Base-by-base conservation (phyloP, 92 coral and sea anemone species). In the Muricea muricata region DNA sequence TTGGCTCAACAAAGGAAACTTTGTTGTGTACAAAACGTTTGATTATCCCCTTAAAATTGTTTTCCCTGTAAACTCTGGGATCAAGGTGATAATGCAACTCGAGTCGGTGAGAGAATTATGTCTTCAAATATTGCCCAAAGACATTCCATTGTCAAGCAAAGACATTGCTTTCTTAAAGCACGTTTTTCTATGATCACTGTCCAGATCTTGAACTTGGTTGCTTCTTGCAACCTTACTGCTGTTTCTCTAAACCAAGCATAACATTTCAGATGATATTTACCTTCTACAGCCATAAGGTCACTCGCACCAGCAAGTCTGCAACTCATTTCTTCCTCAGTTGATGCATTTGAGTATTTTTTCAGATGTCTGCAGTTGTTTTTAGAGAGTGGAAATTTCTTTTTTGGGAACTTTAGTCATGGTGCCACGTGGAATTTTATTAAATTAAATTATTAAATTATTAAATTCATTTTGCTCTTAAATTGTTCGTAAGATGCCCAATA, bases 141-240 rank as follows among this genome's bases (percentile, higher is more conserved):
- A 90, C 45, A 90, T 47, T 69, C 93, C 50, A 54, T 56, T 32
- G 55, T 65, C 65, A 32, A 91, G 91, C 24, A 82, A 41, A 54
- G 87, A 17, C 91, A 90, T 90, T 30, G 87, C 76, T 60, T 90
- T 89, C 54, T 81, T 31, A 58, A 87, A 83, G 75, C 91, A 87
- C 68, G 68, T 66, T 31, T 1, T 78, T 81, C 66, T 37, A 26
- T 82, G 57, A 77, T 68, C 32, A 60, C 68, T 60, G 68, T 60
- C 26, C n/a, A n/a, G n/a, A n/a, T n/a, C n/a, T n/a, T n/a, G n/a
- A n/a, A n/a, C n/a, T n/a, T n/a, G n/a, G n/a, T n/a, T n/a, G n/a
- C n/a, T 34, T 57, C 23, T 26, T 15, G 65, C 65, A 57, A 14
- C 21, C 65, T 57, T 57, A 57, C 21, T 8, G 2, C 1, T 57